These are phyloP conservation scores for Diplodus puntazzo DNA, from an alignment of 2,797 vertebrate genomes.

Conservation along the genomic window DNA sequence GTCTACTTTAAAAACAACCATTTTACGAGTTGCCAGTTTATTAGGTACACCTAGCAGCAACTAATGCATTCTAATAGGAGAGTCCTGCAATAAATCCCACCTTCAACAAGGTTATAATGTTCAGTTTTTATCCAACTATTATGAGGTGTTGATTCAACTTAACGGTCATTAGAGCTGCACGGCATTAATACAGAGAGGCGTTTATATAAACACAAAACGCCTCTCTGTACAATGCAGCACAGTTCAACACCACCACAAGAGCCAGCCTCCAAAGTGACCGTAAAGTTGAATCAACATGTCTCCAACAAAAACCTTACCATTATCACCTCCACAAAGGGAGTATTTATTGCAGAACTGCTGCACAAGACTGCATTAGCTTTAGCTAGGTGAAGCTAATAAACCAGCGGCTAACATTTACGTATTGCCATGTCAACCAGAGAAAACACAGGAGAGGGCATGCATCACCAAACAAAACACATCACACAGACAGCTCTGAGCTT, in stretches of 20 bases:
- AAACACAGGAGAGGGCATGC: neutral
- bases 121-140: neutral
- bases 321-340: neutral
- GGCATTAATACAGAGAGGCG: neutral
- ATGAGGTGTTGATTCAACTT: neutral
- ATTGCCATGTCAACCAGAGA: neutral
- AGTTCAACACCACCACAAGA: neutral
- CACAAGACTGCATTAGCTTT: neutral
- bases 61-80: neutral
- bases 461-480: neutral
- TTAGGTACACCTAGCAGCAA: neutral
- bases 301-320: neutral
- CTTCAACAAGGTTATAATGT: neutral
- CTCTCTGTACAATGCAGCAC: neutral
- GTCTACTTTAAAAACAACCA: no score
- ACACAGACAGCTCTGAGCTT: neutral
- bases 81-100: neutral
- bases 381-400: neutral
- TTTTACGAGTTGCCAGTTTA: neutral
- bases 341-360: neutral
- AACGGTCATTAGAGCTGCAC: neutral
- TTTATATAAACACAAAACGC: neutral
- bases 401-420: neutral
- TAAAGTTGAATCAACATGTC: conserved; percentile 3
- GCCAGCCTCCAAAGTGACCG: neutral